Base-by-base conservation (phyloP, 1,140 invertebrate species). In the Helicoverpa zea region DNA sequence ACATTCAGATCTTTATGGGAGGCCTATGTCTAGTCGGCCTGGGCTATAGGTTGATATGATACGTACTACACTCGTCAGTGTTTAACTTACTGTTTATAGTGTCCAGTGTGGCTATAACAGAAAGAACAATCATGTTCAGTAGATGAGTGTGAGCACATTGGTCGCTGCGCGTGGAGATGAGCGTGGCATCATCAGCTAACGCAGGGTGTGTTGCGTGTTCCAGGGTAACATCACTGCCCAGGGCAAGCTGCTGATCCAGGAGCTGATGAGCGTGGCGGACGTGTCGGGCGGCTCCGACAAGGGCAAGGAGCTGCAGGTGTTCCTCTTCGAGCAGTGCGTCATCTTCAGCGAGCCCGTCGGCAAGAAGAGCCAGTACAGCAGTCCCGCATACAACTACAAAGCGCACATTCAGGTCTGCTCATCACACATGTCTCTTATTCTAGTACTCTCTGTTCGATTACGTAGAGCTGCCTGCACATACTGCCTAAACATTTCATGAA, bases 181-280 rank as follows among this genome's bases (percentile, higher is more conserved):
- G 5, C 35, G 5, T 43, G 5, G 35, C 35, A 43, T 7, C 4
- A 9, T 43, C 35, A 14, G 59, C 29, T 83, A 49, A 78, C 30
- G 52, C 47, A 18, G 18, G 14, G n/a, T 56, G 35, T 63, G 16
- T 30, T 80, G 63, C 7, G 12, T 13, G 51, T 92, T 95, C 89
- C 95, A 99, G 98, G 99, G 99, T 56, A 99, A 99, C 96, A 98
- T 99, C 82, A 99, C 98, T 63, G 98, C 99, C 64, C 99, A 99
- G 95, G 99, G 99, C 52, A 99, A 99, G 94, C 95, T 99, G 66
- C 94, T 99, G 56, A 95, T 99, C 70, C 99, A 99, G 92, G 99
- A 99, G 75, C 96, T 97, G 52, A 94, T 99, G 70, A 93, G 96
- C 51, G 99, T 99, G 84, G 96, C 97, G 18, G 99, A 99, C 88